A percentile compares a stretch with the other conserved stretches of the same genome.
These are phyloP conservation scores for Festucalex cinctus DNA, from an alignment of 2,113 vertebrate species.

Conservation along the genomic window DNA sequence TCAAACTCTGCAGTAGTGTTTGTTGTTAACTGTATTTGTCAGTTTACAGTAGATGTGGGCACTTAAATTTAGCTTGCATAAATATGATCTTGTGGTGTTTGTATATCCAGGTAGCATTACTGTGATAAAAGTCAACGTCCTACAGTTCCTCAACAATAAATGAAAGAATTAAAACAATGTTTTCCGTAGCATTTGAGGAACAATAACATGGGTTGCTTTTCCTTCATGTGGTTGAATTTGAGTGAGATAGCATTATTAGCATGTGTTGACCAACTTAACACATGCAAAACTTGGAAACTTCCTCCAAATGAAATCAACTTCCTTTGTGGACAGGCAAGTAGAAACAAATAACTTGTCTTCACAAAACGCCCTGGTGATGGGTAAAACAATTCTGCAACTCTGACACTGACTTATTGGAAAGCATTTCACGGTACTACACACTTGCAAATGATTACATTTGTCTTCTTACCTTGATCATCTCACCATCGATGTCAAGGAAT, in stretches of 20 bases:
- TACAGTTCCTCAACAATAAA: no score
- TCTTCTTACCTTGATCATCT: conserved; percentile 67
- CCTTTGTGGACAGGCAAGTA: neutral
- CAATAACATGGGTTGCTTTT: neutral
- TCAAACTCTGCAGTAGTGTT: no score
- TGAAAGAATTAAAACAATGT: neutral
- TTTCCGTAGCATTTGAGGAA: neutral
- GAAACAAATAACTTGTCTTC: neutral
- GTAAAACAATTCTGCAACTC: neutral
- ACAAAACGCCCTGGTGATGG: neutral
- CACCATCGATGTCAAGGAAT: conserved; percentile 64
- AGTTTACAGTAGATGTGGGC: no score
- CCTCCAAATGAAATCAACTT: neutral
- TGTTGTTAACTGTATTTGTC: no score
- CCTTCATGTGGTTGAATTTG: neutral
- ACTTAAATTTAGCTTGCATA: no score
- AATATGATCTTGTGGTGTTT: no score
- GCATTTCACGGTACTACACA: no score
- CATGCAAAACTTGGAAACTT: neutral
- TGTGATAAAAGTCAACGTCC: no score
- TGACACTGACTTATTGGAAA: no score
- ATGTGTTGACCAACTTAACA: neutral
- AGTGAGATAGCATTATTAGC: neutral
- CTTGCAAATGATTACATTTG: neutral
- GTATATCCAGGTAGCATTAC: no score